Evolutionary conservation across 2,113 vertebrate species (phyloP).

Genomic region (Taurulus bubalis): DNA sequence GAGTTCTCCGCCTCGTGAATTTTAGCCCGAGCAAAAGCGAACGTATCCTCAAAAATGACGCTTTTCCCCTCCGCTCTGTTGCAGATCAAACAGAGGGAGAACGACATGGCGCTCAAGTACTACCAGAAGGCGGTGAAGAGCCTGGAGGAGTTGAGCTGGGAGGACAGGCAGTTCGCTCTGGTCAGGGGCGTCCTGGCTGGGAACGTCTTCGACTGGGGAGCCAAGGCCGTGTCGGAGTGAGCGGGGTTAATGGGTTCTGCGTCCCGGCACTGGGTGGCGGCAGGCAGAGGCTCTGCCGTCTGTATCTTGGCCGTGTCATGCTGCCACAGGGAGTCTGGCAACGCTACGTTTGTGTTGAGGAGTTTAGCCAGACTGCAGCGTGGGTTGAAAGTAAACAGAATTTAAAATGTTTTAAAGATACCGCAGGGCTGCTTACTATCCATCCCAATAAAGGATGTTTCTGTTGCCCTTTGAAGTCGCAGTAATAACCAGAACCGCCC

Average conservation of each 20-base stretch:
- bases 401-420: neutral
- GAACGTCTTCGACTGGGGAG: slow-evolving; percentile 99
- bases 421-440: neutral
- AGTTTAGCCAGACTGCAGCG: no score
- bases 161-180: slow-evolving; percentile 94
- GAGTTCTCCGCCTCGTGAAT: neutral
- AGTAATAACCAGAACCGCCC: neutral
- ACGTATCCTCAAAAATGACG: neutral
- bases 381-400: neutral
- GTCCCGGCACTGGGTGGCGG: no score
- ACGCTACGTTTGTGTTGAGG: slow-evolving; percentile 1
- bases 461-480: neutral
- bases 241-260: slow-evolving; percentile 71
- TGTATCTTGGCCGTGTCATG: neutral
- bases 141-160: slow-evolving; percentile 92
- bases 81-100: slow-evolving; percentile 96
- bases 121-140: slow-evolving; percentile 89
- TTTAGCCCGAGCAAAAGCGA: neutral
- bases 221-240: slow-evolving; percentile 97
- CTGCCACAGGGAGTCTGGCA: neutral
- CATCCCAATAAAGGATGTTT: neutral
- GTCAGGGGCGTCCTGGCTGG: slow-evolving; percentile 94
- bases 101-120: slow-evolving; percentile 91
- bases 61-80: slow-evolving; percentile 29
- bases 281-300: neutral